Evolutionary conservation across 2,113 vertebrate species (phyloP), one percentile per base, ranked within the genome.

Genomic region (Tautogolabrus adspersus): DNA sequence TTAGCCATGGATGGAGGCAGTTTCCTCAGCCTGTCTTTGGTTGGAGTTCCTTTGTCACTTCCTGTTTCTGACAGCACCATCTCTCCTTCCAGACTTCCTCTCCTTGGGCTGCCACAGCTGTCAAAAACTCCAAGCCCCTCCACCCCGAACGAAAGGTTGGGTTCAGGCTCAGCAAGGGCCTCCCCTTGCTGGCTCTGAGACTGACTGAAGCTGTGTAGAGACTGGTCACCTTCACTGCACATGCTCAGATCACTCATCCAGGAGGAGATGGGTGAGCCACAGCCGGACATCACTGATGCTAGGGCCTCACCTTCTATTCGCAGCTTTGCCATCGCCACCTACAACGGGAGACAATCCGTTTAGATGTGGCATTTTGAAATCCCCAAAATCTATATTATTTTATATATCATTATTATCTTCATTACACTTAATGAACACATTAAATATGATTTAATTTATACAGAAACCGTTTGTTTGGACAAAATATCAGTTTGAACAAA

Each of bases 161-260:
- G 58, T 0, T 95, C 94, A 1, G 93, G 93, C 7, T 98, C 97
- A n/a, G 96, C 96, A 92, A 97, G 87, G 9, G 96, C 96, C 63
- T 98, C 97, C 49, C 96, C 95, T 0, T 91, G 88, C 66, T 97
- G 95, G 57, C 96, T 96, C 19, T 97, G 96, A 81, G 96, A 96
- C 0, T 96, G 91, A 68, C 92, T 98, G 96, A 97, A 97, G 77
- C 96, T 97, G 90, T 97, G 96, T 66, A 97, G 96, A 0, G 97
- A 96, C 77, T 96, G 97, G 30, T 98, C 97, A 0, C 95, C 96
- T 0, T 97, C 97, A n/a, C 97, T 97, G 72, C 96, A 95, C 0
- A 94, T 67, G 76, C 97, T 97, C 94, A 97, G 94, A 87, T 98
- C 96, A 2, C 97, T 99, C 78, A 97, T 90, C 98, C 97, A 99